Evolutionary conservation across 2,797 vertebrate genomes (phyloP), one percentile per base, ranked within the genome.

Genomic region (Tangara arthus): DNA sequence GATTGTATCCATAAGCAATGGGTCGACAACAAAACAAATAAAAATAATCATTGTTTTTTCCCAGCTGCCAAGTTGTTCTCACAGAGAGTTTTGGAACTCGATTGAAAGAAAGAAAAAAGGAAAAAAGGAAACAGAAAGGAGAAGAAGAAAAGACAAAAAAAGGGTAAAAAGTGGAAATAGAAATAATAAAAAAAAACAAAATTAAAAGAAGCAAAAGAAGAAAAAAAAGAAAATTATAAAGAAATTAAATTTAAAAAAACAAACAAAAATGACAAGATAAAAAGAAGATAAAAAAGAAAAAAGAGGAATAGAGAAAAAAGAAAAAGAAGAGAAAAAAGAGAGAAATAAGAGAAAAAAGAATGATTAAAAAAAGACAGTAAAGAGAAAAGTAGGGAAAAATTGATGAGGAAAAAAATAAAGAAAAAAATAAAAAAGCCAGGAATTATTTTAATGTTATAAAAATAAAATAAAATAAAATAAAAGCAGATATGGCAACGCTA

Each of bases 401-500:
- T 34, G 37, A 26, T 21, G 46, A 49, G 8, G 11, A 12, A 26
- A 68, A 27, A 35, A 70, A 26, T 4, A 55, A 46, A 22, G 32
- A 52, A 55, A 71, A 71, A 77, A 66, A 81, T 17, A 22, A 44
- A 91, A 93, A 96, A 77, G 92, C 87, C 95, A 97, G 90, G 96
- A 97, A 96, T 95, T 91, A 57, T 89, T 98, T 98, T 97, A 97
- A 98, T 96, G 78, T 77, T 91, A 89, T 61, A 77, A 79, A 56
- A 55, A 55, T 55, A 55, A 94, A 96, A 94, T 63, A 86, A 83
- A 82, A 92, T 86, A 90, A 94, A 94, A 95, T 89, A 70, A 87
- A 76, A 84, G 87, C 60, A 77, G 94, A 96, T 97, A 97, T 94
- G 97, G 95, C 95, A 97, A 97, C 53, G 87, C 97, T 97, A 97